A percentile compares a stretch with the other conserved stretches of the same genome.
Evolutionary conservation across 2,888 invertebrate species (phyloP).

Genomic region (Scaptomyza polygonia): DNA sequence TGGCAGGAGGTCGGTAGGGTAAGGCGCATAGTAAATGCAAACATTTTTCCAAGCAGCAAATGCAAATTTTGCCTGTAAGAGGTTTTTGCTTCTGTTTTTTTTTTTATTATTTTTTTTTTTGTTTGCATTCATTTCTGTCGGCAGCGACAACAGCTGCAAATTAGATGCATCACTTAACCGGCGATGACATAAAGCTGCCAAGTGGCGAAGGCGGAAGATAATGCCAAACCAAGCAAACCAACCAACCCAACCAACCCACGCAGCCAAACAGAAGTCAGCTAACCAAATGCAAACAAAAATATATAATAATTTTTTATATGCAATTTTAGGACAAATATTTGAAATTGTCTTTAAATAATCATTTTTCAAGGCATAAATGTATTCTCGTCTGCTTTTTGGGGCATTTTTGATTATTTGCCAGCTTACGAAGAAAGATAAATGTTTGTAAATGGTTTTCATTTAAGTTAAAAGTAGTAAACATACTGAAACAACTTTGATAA

Average conservation of each 20-base stretch:
- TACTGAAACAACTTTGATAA: no score
- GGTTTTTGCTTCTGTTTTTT: no score
- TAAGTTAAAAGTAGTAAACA: no score
- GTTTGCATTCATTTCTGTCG: background rate
- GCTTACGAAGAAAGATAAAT: no score
- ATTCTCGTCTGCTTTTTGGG: no score
- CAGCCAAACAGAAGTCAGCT: background rate
- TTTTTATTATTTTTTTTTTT: background rate
- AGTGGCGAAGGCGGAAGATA: conserved; percentile 63
- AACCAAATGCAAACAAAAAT: conserved; percentile 1
- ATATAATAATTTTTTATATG: background rate
- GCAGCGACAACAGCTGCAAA: conserved; percentile 71
- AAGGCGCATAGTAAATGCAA: conserved; percentile 58
- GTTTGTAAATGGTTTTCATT: no score
- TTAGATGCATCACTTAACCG: conserved; percentile 80
- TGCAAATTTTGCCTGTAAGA: conserved; percentile 45
- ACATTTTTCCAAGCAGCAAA: conserved; percentile 58
- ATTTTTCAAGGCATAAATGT: no score
- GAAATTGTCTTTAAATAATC: no score
- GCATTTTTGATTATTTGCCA: no score
- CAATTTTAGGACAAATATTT: background rate
- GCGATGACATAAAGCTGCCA: conserved; percentile 78
- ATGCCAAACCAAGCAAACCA: conserved; percentile 24
- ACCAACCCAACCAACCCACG: background rate
- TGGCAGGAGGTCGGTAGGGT: no score